Base-by-base conservation (phyloP, 2,113 vertebrate genomes). In the Beaufortia kweichowensis region DNA sequence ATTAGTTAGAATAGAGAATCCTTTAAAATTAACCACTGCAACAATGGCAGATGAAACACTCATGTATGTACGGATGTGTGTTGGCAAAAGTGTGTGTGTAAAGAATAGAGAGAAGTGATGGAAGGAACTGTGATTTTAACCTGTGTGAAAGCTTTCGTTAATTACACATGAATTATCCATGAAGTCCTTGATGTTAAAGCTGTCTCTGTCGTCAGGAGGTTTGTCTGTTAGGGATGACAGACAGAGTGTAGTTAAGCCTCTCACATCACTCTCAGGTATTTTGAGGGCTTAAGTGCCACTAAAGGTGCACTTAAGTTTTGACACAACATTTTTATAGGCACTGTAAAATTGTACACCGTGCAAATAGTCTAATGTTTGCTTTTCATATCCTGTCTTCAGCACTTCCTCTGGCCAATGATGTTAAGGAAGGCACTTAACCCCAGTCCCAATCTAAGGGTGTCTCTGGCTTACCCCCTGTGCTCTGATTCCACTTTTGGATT, bases 101-200 rank as follows among this genome's bases (percentile, higher is more conserved):
- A n/a, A n/a, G 78, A 74, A 26, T 79, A 71, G 21, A 41, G 21
- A 10, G 15, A 63, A 76, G 66, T 77, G 71, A 71, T 88, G 87
- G 89, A 87, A 91, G 90, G 85, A 89, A 89, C 87, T 85, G 92
- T 94, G 92, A 95, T 95, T 98, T 96, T 95, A 95, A 95, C 91
- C 89, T 86, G 87, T 93, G 93, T 92, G 93, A 94, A 94, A 94
- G 94, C 94, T 94, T 95, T 95, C 94, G 94, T 93, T 95, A 93
- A 95, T 96, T 96, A 93, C 90, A 92, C 92, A 95, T 95, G 94
- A 97, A 96, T 95, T 95, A 95, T 94, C 94, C 92, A 94, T 96
- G 93, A 94, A 93, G 91, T 84, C 83, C 85, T 83, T 26, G 55
- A 78, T 76, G 81, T 74, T 72, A 85, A 88, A 87, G 87, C 81